Base-by-base conservation (phyloP, 1,140 invertebrate species). In the Geopemphigus sp. region DNA sequence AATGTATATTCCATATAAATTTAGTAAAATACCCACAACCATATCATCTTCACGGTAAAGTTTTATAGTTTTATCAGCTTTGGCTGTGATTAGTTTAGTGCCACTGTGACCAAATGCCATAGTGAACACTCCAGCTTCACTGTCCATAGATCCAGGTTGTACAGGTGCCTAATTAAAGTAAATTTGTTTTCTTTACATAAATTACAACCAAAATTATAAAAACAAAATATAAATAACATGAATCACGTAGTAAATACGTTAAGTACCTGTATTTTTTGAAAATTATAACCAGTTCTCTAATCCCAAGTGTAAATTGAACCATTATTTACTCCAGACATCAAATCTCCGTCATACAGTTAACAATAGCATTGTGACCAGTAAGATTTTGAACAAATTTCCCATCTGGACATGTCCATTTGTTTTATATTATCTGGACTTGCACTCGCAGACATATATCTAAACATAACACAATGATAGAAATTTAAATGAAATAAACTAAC, bases 1-100 rank as follows among this genome's bases (percentile, higher is more conserved):
- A n/a, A n/a, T n/a, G n/a, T n/a, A n/a, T 39, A 39, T 39, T 8
- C 8, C 32, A 39, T 4, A 39, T 4, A 39, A 3, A 8, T 39
- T 39, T 39, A 50, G 24, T 32, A 81, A 63, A 73, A 81, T 80
- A 87, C 87, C 87, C 86, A 92, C 91, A 17, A 98, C 97, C 72
- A 91, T 90, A 32, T 98, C 95, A 87, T 99, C 97, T 87, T 98
- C 97, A 86, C 95, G 97, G 86, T 99, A 99, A 82, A 99, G 93
- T 90, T 99, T 99, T 81, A 99, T 97, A 0, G 97, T 99, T 88
- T 99, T 99, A 86, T 99, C 98, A 10, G 97, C 97, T 87, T 99
- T 98, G 8, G 94, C 94, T 1, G 97, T 98, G 76, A 99, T 94
- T 63, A 99, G 89, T 78, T 98, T 88, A 17, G 92, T 93, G 56